A percentile compares a stretch with the other conserved stretches of the same genome.
Conservation (phyloP, 2,888 invertebrate species). For the Serripes groenlandicus region DNA sequence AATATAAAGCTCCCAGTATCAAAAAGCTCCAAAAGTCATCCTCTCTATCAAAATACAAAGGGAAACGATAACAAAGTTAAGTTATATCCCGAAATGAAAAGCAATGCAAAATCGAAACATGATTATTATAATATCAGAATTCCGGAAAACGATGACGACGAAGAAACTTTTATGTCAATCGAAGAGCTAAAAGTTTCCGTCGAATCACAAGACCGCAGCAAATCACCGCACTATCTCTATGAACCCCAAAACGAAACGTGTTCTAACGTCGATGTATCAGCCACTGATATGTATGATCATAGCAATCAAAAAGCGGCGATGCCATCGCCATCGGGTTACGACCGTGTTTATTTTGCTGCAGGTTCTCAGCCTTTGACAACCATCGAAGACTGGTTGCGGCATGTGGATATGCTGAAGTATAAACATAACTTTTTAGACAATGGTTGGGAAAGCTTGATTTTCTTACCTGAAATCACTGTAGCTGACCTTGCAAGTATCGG, state of each 20-base stretch:
- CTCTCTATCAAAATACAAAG: no score
- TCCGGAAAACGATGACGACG: not conserved
- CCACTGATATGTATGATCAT: not conserved
- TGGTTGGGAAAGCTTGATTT: conserved; percentile 7
- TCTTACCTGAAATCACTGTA: not conserved
- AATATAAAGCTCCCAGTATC: not conserved
- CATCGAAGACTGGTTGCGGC: conserved; percentile 4
- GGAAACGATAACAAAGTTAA: not conserved
- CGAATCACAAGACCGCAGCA: not conserved
- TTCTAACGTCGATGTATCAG: not conserved
- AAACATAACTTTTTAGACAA: conserved; percentile 22
- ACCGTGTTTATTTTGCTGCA: not conserved
- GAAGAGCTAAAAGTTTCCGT: not conserved
- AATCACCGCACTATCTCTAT: not conserved
- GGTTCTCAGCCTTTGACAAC: not conserved
- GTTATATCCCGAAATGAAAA: not conserved
- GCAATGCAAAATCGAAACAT: not conserved
- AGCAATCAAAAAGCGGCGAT: not conserved
- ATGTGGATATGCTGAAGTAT: not conserved
- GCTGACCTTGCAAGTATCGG: not conserved
- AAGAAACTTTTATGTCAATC: not conserved
- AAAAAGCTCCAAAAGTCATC: not conserved
- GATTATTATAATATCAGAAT: conserved; percentile 14
- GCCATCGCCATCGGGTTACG: not conserved
- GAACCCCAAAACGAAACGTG: not conserved